Evolutionary conservation across 2,797 vertebrate species (phyloP).

Genomic region (Semaprochilodus insignis): DNA sequence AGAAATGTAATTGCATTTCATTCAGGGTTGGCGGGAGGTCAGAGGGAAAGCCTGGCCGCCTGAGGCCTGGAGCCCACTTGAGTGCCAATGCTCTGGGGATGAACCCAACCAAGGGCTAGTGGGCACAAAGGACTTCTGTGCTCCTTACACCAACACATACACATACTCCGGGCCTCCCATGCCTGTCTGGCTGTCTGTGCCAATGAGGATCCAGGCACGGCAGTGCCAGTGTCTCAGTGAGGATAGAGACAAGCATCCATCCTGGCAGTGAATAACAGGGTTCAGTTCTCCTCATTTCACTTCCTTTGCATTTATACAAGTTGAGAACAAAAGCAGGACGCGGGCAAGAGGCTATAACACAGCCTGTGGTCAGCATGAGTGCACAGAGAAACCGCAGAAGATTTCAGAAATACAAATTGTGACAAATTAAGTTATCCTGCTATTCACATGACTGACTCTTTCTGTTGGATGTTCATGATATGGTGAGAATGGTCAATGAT

Average conservation of each 20-base stretch:
- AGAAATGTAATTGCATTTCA: slow-evolving; percentile 5
- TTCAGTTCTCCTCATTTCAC: background rate
- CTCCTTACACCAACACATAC: background rate
- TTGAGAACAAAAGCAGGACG: background rate
- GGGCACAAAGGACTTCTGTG: background rate
- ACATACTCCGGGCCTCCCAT: background rate
- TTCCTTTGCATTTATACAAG: background rate
- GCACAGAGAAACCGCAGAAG: background rate
- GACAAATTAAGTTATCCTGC: background rate
- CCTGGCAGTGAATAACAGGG: slow-evolving; percentile 3
- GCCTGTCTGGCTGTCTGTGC: slow-evolving; percentile 23
- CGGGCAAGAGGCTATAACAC: background rate
- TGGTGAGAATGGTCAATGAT: no score
- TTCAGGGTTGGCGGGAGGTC: slow-evolving; percentile 34
- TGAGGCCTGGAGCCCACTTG: slow-evolving; percentile 1
- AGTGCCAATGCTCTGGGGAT: slow-evolving; percentile 20
- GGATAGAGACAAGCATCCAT: background rate
- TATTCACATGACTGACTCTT: no score
- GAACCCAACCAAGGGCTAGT: slow-evolving; percentile 1
- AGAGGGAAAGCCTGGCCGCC: slow-evolving; percentile 22
- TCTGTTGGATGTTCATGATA: no score
- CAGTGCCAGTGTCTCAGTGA: background rate
- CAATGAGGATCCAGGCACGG: slow-evolving; percentile 18
- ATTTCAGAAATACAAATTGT: background rate
- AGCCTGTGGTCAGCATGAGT: background rate